These are phyloP conservation scores for Heliconius eleuchia DNA, from an alignment of 1,140 invertebrate genomes.

Conservation along the genomic window DNA sequence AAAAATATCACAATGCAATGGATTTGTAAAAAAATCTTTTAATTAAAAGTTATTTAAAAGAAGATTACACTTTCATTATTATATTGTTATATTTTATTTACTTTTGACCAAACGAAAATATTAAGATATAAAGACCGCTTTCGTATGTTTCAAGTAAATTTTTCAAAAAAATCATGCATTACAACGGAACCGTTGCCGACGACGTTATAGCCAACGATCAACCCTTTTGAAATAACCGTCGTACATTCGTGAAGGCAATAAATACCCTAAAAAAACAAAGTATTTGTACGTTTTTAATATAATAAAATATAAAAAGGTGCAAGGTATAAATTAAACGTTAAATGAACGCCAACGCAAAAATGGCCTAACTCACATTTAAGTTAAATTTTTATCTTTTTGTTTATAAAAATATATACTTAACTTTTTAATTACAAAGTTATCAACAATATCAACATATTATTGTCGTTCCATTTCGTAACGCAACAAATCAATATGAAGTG, in stretches of 20 bases:
- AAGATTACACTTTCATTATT: too few species aligned
- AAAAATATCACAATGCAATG: too few species aligned
- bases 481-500: too few species aligned
- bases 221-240: constrained; percentile 81
- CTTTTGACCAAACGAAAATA: background rate
- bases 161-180: constrained; percentile 50
- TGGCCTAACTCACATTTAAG: background rate
- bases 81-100: too few species aligned
- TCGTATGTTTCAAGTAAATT: background rate
- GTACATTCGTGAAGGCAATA: constrained; percentile 59
- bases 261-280: background rate
- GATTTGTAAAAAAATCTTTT: too few species aligned
- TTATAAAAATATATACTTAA: background rate
- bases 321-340: background rate
- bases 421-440: too few species aligned
- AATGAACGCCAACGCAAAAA: background rate
- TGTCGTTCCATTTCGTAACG: too few species aligned
- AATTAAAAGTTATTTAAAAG: too few species aligned
- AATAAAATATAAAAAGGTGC: background rate
- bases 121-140: constrained; percentile 2
- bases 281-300: background rate
- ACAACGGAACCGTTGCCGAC: constrained; percentile 61
- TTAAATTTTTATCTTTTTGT: background rate
- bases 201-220: constrained; percentile 72
- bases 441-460: background rate